phyloP scores from a whole-genome alignment of 2,113 vertebrate genomes.

The Oryzias curvinotus region DNA sequence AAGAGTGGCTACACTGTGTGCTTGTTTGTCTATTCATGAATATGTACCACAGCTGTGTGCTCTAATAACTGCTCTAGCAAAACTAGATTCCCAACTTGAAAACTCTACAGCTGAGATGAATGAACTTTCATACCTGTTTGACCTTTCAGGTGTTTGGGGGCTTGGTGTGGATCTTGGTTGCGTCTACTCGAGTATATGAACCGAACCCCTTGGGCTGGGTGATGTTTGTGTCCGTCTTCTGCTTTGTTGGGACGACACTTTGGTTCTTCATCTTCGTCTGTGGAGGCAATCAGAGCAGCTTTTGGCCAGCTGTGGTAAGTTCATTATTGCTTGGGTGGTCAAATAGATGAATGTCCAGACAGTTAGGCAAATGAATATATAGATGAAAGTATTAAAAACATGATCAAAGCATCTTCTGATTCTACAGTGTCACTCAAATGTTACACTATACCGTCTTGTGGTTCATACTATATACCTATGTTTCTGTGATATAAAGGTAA shows the following conservation, averaged over 20 bases:
- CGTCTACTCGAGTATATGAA: constrained; percentile 45
- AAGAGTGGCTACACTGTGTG: neutral
- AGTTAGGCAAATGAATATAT: neutral
- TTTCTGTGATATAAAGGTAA: no score
- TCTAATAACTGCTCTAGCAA: no score
- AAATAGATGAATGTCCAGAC: neutral
- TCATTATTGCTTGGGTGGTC: neutral
- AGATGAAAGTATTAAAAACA: neutral
- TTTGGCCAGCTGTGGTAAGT: constrained; percentile 79
- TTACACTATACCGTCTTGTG: no score
- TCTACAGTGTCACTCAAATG: no score
- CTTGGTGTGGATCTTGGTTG: constrained; percentile 83
- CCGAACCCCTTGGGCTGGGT: constrained; percentile 79
- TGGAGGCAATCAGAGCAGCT: constrained; percentile 71
- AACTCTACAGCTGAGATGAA: no score
- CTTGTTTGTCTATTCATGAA: neutral
- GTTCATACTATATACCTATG: no score
- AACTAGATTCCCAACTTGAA: no score
- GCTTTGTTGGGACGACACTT: constrained; percentile 76
- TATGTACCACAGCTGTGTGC: no score
- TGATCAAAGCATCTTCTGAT: no score
- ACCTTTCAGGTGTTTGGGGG: constrained; percentile 80
- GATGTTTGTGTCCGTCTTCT: constrained; percentile 85
- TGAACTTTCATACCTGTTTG: neutral
- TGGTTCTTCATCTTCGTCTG: constrained; percentile 77